Evolutionary conservation across 2,888 invertebrate genomes (phyloP), one percentile per base, ranked within the genome.

Genomic region (Andrena praecox): DNA sequence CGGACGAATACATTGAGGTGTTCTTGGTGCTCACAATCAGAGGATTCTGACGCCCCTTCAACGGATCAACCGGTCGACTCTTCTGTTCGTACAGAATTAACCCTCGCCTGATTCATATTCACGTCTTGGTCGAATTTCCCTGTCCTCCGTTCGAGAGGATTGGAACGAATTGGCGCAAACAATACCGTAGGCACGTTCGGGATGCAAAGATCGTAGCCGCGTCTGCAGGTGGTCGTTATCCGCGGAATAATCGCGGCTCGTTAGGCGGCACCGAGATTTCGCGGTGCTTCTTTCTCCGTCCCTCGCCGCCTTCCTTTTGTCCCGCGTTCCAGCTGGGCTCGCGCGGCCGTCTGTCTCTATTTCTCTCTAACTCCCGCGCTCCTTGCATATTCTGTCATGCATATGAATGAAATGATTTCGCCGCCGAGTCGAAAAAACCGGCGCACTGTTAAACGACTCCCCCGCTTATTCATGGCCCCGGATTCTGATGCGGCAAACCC

Each of bases 381-480:
- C 70, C 85, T 82, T 87, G 87, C 87, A 89, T 90, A 90, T 86
- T 89, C 87, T 80, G 89, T 89, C 91, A 92, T 92, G 91, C 91
- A 92, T 92, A 92, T 92, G 91, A 91, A 92, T 92, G 91, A 89
- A 89, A 89, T 79, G 87, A 82, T 89, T 90, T 87, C 84, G 77
- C 72, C 69, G 67, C 56, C 31, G 76, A 78, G 79, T 74, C 75
- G 70, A 82, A 74, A 79, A 87, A 84, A 87, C 74, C 72, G 77
- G 59, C 60, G 75, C 68, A 62, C 82, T 71, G 87, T 89, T 88
- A 88, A 87, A 89, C 85, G 87, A 87, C 78, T 60, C 70, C 80
- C 75, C 59, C 87, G 85, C 68, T 89, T 88, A 88, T 88, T 88
- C 89, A 88, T 89, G 76, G 77, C 77, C 48, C 56, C 50, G 33